Evolutionary conservation across 2,888 invertebrate species (phyloP), one percentile per base, ranked within the genome.

Genomic region (Lobophora halterata): DNA sequence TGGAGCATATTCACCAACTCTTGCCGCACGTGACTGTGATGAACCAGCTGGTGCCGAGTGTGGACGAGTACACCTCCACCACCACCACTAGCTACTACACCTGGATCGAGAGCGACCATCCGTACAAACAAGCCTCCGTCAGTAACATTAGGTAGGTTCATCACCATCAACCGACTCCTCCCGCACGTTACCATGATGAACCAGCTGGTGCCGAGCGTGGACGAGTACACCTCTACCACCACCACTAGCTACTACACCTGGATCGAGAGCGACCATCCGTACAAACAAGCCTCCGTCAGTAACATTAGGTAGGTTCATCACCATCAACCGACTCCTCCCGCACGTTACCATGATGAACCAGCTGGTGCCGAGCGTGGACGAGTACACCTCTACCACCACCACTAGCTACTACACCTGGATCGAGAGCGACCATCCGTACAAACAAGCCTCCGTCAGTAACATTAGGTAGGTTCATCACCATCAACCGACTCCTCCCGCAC

Each of bases 341-440:
- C 95, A 96, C 55, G 95, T 97, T 2, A 92, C 96, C 0, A 93
- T 95, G 0, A 86, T 97, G 55, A 97, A 97, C 82, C 90, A 94
- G 39, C 71, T 93, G 13, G 61, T 80, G 11, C 80, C 85, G 0
- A 55, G 43, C 3, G 41, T 57, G 1, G 76, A 86, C 35, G 79
- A 73, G 16, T 48, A 64, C 9, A 60, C 65, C 0, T n/a, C n/a
- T n/a, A 69, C 76, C 29, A 96, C 95, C 12, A 95, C 96, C 1
- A 94, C 95, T 42, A 92, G 93, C 64, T 95, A 95, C 80, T 97
- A 96, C 71, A 94, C 96, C 2, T 93, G 96, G 89, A 92, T 97
- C 1, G 98, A 99, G 81, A 97, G 97, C 71, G 97, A 97, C 20
- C 99, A 99, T 88, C 99, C 99, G 0, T 99, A 99, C 79, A 95